phyloP scores from a whole-genome alignment of 2,797 vertebrate genomes.

The Thamnophis elegans region DNA sequence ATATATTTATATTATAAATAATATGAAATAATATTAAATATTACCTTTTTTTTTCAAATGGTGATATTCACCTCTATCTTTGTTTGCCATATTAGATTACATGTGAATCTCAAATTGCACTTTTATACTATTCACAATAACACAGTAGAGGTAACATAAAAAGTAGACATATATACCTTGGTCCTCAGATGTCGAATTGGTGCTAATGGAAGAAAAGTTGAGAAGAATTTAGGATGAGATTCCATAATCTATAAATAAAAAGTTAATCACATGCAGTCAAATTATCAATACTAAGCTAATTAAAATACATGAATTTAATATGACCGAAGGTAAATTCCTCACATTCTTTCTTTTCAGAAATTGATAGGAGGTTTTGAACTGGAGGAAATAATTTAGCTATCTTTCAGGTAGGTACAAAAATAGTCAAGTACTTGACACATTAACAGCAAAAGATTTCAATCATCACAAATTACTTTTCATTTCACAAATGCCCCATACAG shows the following conservation, averaged over 20 bases:
- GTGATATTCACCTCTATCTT: not conserved
- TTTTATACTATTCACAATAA: not conserved
- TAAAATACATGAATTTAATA: not conserved
- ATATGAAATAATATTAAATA: not conserved
- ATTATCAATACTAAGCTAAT: not conserved
- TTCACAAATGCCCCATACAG: not conserved
- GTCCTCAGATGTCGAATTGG: fast-evolving
- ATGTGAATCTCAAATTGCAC: not conserved
- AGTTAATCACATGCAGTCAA: not conserved
- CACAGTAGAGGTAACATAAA: not conserved
- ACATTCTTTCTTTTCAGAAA: not conserved
- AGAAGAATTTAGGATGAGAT: not conserved
- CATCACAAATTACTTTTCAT: not conserved
- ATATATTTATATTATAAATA: too few species aligned
- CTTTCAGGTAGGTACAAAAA: not conserved
- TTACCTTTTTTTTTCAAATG: not conserved
- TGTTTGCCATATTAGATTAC: not conserved
- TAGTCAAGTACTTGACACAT: not conserved
- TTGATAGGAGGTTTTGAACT: not conserved
- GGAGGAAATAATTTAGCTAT: not conserved
- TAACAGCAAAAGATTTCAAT: not conserved
- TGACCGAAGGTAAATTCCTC: not conserved
- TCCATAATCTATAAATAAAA: not conserved
- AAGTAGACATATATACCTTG: not conserved
- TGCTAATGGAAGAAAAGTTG: conserved; percentile 25